Base-by-base conservation (phyloP, 2,113 vertebrate species). In the Cyprinodon brontotheroides region DNA sequence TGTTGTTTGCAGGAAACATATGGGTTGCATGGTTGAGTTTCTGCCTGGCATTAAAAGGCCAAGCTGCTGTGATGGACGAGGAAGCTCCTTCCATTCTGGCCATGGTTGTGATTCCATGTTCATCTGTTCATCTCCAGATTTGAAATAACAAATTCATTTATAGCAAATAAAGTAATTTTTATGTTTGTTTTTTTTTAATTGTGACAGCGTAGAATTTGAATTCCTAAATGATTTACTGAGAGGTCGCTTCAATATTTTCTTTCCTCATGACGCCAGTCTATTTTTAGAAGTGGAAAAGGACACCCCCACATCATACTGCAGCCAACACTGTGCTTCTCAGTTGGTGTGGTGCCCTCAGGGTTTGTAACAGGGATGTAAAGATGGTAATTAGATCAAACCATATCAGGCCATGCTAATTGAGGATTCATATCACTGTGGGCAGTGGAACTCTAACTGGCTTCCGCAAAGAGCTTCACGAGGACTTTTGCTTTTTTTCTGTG, bases 11-110 rank as follows among this genome's bases (percentile, higher is more conserved):
- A 20, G 85, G 66, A 80, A 85, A 72, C 78, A 65, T 89, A 84
- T 87, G 79, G 86, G 89, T 78, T 41, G 74, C 74, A 57, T 20
- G 77, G 73, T 80, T 89, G 63, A 72, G 45, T 78, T 81, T 80
- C 68, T 83, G 75, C 57, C 41, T 82, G 65, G 67, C 66, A 77
- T 61, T 29, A 57, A 79, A 67, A 70, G 74, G 68, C 70, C 47
- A 3, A 45, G 71, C 65, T 4, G 9, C 82, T 83, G 70, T 76
- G 76, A 66, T 69, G 78, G 80, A 75, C 80, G 78, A 80, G 70
- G 80, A 74, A 29, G 36, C 72, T 66, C 43, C 70, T 15, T 83
- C 74, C 17, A 48, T 57, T 75, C 43, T 61, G 69, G 70, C 43
- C 72, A 73, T 78, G 65, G 40, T 20, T 72, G 61, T 71, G 64